phyloP scores from a whole-genome alignment of 2,888 invertebrate species.

The Athalia circularis region DNA sequence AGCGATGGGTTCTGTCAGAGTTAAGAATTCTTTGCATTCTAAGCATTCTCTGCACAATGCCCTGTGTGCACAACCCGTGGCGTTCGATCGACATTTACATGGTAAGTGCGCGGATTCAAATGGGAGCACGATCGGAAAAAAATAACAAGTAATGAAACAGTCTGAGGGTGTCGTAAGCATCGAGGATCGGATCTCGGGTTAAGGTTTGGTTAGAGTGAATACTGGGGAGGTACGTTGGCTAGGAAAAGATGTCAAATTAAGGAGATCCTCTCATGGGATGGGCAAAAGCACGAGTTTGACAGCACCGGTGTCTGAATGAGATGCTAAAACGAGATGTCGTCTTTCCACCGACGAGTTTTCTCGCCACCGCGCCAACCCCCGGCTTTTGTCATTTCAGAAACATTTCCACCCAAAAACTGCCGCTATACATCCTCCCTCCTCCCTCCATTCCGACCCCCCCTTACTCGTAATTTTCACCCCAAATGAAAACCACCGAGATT shows the following conservation, averaged over 20 bases:
- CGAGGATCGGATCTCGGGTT: conserved; percentile 5
- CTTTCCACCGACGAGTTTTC: background rate
- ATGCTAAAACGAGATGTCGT: conserved; percentile 48
- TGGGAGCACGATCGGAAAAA: conserved; percentile 46
- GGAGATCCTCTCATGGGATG: conserved; percentile 43
- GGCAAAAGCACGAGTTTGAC: conserved; percentile 21
- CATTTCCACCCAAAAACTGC: conserved; percentile 19
- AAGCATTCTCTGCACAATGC: background rate
- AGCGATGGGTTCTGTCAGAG: background rate
- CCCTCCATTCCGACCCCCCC: too few relatives aligned
- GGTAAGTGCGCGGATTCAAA: conserved; percentile 47
- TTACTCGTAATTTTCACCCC: background rate
- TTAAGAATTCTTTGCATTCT: conserved; percentile 29
- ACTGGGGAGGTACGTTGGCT: conserved; percentile 23
- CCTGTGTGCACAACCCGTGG: conserved; percentile 2
- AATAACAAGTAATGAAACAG: conserved; percentile 45
- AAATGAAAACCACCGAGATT: background rate
- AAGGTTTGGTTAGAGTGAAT: background rate
- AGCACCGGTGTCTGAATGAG: conserved; percentile 41
- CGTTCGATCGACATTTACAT: conserved; percentile 43
- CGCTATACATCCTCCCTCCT: background rate
- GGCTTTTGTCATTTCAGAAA: conserved; percentile 26
- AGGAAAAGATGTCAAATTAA: conserved; percentile 48
- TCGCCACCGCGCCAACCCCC: background rate
- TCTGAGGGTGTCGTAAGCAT: conserved; percentile 33